These are phyloP conservation scores for Tetraneura akinire DNA, from an alignment of 1,140 invertebrate species.

Conservation along the genomic window DNA sequence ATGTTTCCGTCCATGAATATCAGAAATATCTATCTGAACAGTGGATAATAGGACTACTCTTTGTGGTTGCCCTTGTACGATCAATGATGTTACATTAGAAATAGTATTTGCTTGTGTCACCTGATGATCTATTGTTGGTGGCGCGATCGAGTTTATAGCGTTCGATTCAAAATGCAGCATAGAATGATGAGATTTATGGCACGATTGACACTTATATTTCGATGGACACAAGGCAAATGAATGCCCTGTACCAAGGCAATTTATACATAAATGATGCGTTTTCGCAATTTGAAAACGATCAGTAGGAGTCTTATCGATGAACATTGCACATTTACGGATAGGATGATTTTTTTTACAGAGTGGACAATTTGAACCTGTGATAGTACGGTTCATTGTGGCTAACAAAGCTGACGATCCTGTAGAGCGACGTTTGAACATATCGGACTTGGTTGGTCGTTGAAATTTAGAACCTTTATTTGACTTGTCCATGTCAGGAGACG, in stretches of 20 bases:
- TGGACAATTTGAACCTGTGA: background rate
- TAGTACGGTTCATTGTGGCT: background rate
- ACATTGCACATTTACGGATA: background rate
- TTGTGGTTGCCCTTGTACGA: too few species aligned
- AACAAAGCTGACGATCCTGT: background rate
- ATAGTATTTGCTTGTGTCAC: too few species aligned
- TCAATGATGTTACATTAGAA: too few species aligned
- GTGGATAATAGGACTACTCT: too few species aligned
- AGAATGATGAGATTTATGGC: background rate
- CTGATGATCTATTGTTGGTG: too few species aligned
- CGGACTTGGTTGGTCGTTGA: background rate
- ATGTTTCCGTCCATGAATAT: too few species aligned
- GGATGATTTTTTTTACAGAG: background rate
- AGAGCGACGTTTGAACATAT: background rate
- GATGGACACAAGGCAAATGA: background rate
- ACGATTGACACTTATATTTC: background rate
- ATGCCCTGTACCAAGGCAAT: background rate
- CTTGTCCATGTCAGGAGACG: background rate
- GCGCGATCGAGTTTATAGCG: too few species aligned
- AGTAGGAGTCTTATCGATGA: background rate
- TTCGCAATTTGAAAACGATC: background rate
- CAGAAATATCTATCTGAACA: too few species aligned
- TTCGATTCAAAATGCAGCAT: constrained; percentile 6
- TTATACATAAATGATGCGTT: background rate
- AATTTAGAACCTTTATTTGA: background rate